Evolutionary conservation across 2,113 vertebrate species (phyloP).

Genomic region (Spheniscus mendiculus): DNA sequence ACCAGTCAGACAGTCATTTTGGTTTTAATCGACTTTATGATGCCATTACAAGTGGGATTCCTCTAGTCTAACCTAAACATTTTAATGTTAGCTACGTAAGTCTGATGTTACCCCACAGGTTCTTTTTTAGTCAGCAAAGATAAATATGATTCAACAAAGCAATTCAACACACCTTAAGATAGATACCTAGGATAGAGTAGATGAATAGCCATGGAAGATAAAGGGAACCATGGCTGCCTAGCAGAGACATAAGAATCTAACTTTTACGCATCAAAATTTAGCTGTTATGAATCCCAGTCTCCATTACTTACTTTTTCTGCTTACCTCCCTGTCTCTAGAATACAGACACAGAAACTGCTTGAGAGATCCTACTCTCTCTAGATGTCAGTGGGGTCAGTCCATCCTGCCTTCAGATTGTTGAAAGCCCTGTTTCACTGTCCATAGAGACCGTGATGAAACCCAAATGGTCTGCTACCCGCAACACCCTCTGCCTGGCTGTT

Average conservation of each 20-base stretch:
- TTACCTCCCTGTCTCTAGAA: not conserved
- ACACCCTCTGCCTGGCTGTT: rapidly evolving
- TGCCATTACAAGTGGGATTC: not conserved
- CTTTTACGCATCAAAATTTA: not conserved
- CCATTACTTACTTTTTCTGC: not conserved
- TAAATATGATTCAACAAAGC: not conserved
- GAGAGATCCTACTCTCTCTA: not conserved
- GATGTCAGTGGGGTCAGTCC: not conserved
- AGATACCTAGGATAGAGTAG: not conserved
- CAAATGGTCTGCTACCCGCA: rapidly evolving
- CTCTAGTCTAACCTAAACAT: not conserved
- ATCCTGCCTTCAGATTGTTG: not conserved
- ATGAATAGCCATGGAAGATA: not conserved
- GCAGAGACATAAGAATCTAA: not conserved
- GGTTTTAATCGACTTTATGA: not conserved
- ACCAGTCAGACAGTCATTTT: not conserved
- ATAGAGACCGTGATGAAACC: not conserved
- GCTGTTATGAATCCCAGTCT: not conserved
- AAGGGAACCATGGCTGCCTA: not conserved
- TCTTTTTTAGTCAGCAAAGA: not conserved
- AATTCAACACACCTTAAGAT: not conserved
- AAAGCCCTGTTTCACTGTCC: not conserved
- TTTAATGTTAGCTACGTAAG: not conserved
- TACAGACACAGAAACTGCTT: not conserved
- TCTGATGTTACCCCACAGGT: not conserved